Evolutionary conservation across 2,113 vertebrate genomes (phyloP).

Genomic region (Eulacestoma nigropectus): DNA sequence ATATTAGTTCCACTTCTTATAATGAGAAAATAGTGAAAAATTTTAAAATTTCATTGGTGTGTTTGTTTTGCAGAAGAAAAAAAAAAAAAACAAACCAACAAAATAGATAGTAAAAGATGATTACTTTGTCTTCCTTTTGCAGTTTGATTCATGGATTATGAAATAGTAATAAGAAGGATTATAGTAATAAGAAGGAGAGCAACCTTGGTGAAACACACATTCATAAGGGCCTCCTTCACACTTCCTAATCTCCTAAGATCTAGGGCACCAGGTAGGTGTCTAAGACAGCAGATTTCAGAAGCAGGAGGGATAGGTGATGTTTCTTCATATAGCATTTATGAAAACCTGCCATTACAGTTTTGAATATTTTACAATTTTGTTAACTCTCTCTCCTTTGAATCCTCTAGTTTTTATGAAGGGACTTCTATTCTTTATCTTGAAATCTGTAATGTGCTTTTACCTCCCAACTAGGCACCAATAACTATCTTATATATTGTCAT

Average conservation of each 20-base stretch:
- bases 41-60: not conserved
- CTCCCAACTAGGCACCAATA: not conserved
- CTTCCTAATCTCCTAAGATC: not conserved
- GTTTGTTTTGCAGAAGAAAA: not conserved
- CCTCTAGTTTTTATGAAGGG: not conserved
- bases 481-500: not conserved
- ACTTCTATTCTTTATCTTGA: not conserved
- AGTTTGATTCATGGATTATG: not conserved
- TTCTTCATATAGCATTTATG: not conserved
- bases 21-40: not conserved
- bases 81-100: fast-evolving
- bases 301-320: not conserved
- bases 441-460: not conserved
- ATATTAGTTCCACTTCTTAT: not conserved
- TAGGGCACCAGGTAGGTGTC: not conserved
- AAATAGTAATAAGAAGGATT: not conserved
- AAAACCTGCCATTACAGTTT: not conserved
- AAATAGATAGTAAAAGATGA: not conserved
- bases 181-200: not conserved
- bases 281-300: not conserved
- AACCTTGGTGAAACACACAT: not conserved
- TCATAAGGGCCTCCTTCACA: not conserved
- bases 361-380: not conserved
- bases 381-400: not conserved
- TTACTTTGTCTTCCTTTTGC: not conserved